Evolutionary conservation across 2,888 invertebrate genomes (phyloP), one percentile per base, ranked within the genome.

Genomic region (Rotaria sp.): DNA sequence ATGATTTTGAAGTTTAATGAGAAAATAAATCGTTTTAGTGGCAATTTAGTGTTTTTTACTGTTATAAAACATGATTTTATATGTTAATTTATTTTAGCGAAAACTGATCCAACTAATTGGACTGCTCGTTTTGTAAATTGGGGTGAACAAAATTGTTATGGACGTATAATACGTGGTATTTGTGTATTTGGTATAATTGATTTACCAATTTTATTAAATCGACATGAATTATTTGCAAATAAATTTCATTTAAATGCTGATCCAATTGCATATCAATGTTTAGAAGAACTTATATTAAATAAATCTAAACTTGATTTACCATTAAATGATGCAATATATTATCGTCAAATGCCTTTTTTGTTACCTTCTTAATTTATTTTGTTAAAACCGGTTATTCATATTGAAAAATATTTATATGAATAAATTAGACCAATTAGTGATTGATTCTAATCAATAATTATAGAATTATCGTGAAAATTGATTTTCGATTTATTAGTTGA

Each of bases 261-360:
- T 59, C 86, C 86, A 5, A 57, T 86, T 26, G 74, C 85, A 1
- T 86, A 86, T 84, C 86, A 86, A 48, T 86, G 86, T 50, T 85
- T 86, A 85, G 86, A 86, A 86, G 86, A 86, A 50, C 45, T 80
- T 26, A 41, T 80, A 41, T 13, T 80, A 13, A 80, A 80, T 45
- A 80, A 45, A 45, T 80, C 80, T 2, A 45, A 45, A 45, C 24
- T 80, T 45, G 45, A 80, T 80, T 45, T 80, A 45, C 80, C 80
- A 35, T 80, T 80, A 41, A 45, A 45, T 45, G 80, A 80, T 45
- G 80, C 80, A 4, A 45, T 45, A 45, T 80, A n/a, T 26, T 80
- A 80, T 80, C 80, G 80, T 45, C 80, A 45, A 41, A 80, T 80
- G 80, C 80, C 80, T 13, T 80, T 80, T 80, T 80, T 80, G 41